These are phyloP conservation scores for Frankliniella intonsa DNA, from an alignment of 2,888 invertebrate genomes.

Conservation along the genomic window DNA sequence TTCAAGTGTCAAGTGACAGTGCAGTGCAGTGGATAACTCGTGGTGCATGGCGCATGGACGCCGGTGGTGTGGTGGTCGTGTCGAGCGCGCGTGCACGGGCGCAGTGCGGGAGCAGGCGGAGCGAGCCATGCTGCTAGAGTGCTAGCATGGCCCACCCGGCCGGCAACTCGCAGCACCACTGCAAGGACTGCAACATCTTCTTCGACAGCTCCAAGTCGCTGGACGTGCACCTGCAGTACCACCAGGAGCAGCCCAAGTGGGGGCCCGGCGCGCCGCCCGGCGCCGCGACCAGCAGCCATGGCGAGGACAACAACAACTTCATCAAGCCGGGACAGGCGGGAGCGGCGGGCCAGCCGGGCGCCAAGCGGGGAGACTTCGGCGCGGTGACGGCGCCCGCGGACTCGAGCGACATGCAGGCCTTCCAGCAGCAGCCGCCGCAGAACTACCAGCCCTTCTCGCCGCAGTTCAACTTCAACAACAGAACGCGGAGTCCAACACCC, in stretches of 20 bases:
- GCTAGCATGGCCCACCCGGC: constrained; percentile 21
- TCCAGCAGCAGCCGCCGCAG: constrained; percentile 40
- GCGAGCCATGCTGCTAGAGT: neutral
- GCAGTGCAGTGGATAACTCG: constrained; percentile 10
- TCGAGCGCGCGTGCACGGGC: neutral
- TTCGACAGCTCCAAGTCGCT: constrained; percentile 72
- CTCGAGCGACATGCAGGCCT: constrained; percentile 64
- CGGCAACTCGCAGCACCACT: constrained; percentile 50
- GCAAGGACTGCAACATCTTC: constrained; percentile 69
- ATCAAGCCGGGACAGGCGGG: constrained; percentile 43
- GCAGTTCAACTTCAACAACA: constrained; percentile 33
- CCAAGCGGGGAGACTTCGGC: constrained; percentile 45
- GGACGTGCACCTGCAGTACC: constrained; percentile 74
- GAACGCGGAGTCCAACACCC: constrained; percentile 33
- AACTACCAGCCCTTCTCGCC: constrained; percentile 51
- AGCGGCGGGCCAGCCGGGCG: constrained; percentile 43
- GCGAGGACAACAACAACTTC: constrained; percentile 62
- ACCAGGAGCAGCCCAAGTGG: constrained; percentile 75
- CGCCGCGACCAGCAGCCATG: constrained; percentile 39
- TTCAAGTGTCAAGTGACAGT: neutral
- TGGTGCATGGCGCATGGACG: constrained; percentile 4
- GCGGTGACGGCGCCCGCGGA: constrained; percentile 68
- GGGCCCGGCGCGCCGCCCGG: constrained; percentile 41
- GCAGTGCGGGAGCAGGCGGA: neutral
- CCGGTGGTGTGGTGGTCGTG: neutral